Percentiles rank a stretch among this genome's conserved stretches.
Conservation (phyloP, 2,888 invertebrate species). For the Caenorhabditis uteleia region DNA sequence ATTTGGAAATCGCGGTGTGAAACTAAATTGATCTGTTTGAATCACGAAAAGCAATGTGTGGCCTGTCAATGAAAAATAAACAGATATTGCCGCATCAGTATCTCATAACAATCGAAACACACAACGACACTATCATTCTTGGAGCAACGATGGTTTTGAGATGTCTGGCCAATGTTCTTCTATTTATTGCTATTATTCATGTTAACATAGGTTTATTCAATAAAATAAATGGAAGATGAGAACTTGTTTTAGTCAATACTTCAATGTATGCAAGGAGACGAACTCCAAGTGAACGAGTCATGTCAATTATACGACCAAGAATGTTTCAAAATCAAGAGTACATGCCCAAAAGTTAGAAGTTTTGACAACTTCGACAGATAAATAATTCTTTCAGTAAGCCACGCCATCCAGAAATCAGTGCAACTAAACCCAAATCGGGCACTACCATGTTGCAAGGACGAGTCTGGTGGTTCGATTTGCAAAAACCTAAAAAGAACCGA, state of each 20-base stretch:
- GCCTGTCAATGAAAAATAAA: conserved; percentile 41
- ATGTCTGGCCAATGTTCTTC: conserved; percentile 21
- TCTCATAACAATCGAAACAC: conserved; percentile 27
- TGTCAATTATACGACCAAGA: conserved; percentile 35
- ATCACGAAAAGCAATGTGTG: conserved; percentile 30
- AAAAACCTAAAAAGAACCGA: conserved; percentile 46
- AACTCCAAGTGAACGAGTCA: conserved; percentile 24
- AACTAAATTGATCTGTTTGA: no score
- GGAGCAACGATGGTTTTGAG: background rate
- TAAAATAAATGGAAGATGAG: background rate
- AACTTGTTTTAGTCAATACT: background rate
- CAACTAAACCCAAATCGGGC: conserved; percentile 34
- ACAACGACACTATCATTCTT: conserved; percentile 12
- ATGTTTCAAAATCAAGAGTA: conserved; percentile 29
- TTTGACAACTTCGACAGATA: background rate
- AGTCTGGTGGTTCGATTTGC: conserved; percentile 53
- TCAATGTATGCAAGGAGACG: conserved; percentile 32
- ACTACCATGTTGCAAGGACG: conserved; percentile 55
- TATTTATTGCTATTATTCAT: conserved; percentile 9
- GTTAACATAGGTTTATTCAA: background rate
- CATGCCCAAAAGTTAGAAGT: conserved; percentile 14
- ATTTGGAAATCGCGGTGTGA: no score
- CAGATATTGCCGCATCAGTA: conserved; percentile 26
- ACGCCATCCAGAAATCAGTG: conserved; percentile 15
- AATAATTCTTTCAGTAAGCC: conserved; percentile 8